Conservation (phyloP, 2,888 invertebrate genomes). For the Caenorhabditis afra region DNA sequence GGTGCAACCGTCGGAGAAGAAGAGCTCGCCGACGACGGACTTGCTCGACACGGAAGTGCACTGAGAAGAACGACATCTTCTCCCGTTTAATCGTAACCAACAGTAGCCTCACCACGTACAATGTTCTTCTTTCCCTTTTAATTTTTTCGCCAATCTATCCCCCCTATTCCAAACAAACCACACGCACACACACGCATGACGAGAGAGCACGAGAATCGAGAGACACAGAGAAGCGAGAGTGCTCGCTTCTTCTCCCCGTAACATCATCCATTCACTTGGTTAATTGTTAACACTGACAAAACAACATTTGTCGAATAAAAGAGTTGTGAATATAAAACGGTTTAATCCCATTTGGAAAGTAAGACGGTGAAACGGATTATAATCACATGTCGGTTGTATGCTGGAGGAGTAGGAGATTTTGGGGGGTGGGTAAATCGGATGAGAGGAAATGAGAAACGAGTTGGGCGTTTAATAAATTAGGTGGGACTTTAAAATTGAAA, state of each 20-base stretch:
- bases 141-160: constrained; percentile 25
- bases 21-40: constrained; percentile 27
- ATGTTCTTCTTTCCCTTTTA: constrained; percentile 2
- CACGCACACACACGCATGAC: constrained; percentile 40
- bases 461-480: neutral
- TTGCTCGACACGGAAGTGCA: constrained; percentile 59
- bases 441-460: neutral
- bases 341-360: constrained; percentile 2
- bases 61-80: constrained; percentile 15
- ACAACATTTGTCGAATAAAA: constrained; percentile 14
- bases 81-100: constrained; percentile 24
- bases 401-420: too few species aligned
- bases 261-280: constrained; percentile 33
- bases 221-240: constrained; percentile 31
- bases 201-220: constrained; percentile 51
- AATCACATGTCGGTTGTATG: constrained; percentile 7
- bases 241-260: constrained; percentile 11
- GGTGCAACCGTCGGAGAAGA: constrained; percentile 74
- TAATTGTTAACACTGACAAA: constrained; percentile 16
- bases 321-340: constrained; percentile 39
- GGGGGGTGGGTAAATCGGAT: constrained; percentile 3
- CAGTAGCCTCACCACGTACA: constrained; percentile 1
- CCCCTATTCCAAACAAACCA: constrained; percentile 10
- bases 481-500: neutral
- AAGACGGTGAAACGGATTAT: neutral